These are phyloP conservation scores for Eupithecia insigniata DNA, from an alignment of 2,888 invertebrate genomes.

Conservation along the genomic window DNA sequence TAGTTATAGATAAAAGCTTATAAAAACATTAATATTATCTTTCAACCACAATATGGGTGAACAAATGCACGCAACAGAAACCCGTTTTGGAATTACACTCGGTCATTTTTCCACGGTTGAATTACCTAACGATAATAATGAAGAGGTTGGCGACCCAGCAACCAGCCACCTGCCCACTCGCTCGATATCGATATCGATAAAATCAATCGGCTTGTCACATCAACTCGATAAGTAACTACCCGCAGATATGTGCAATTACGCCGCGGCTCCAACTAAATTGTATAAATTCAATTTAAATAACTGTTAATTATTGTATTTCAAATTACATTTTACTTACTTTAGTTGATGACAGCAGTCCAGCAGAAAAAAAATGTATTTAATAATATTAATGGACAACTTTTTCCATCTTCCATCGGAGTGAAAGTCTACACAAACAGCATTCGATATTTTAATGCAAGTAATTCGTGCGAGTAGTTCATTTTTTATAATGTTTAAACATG, in stretches of 20 bases:
- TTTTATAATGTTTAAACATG: not conserved
- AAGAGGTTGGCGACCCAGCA: constrained; percentile 37
- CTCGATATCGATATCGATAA: constrained; percentile 46
- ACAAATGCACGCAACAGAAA: constrained; percentile 36
- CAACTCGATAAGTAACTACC: constrained; percentile 47
- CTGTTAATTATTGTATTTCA: not conserved
- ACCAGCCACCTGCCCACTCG: constrained; percentile 44
- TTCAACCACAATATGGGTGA: constrained; percentile 17
- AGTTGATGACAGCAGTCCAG: not conserved
- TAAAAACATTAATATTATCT: not conserved
- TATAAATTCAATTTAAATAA: constrained; percentile 40
- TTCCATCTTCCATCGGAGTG: not conserved
- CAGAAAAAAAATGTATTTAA: not conserved
- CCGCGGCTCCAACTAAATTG: constrained; percentile 47
- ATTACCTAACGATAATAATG: constrained; percentile 51
- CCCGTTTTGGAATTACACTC: constrained; percentile 43
- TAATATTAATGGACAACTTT: not conserved
- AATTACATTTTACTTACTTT: not conserved
- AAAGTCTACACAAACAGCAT: not conserved
- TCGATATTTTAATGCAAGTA: not conserved
- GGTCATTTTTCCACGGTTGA: constrained; percentile 48
- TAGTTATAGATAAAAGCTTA: not conserved
- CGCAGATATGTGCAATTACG: constrained; percentile 45
- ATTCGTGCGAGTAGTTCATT: not conserved
- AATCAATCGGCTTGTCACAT: constrained; percentile 49